Percentiles rank a stretch among this genome's conserved stretches.
These are phyloP conservation scores for rabbit (Oryctolagus cuniculus) DNA, from an alignment of 2,113 vertebrate genomes.

Conservation along the genomic window DNA sequence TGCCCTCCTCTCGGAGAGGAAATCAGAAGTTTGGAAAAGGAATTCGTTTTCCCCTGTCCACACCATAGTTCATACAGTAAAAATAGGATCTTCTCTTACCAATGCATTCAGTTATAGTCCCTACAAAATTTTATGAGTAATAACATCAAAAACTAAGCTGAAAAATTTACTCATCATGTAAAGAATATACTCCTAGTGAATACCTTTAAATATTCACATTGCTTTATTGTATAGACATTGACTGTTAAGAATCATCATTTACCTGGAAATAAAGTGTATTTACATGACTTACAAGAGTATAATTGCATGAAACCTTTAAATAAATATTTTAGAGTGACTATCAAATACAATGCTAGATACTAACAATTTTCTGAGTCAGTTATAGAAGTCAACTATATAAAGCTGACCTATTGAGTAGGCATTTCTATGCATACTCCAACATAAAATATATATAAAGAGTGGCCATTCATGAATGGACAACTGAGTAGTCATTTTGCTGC, in stretches of 20 bases:
- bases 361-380: slow-evolving; percentile 14
- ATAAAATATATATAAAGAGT: slow-evolving; percentile 19
- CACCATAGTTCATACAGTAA: neutral
- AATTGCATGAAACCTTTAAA: neutral
- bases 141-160: neutral
- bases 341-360: neutral
- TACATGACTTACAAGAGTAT: neutral
- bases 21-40: neutral
- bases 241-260: neutral
- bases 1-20: neutral
- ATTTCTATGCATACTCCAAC: neutral
- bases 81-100: neutral
- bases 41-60: neutral
- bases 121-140: neutral
- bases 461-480: slow-evolving; percentile 46
- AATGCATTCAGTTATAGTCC: neutral
- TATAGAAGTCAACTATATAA: slow-evolving; percentile 48
- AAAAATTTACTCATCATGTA: neutral
- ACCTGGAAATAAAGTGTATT: neutral
- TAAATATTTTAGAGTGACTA: no score
- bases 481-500: slow-evolving; percentile 22
- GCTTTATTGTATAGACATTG: neutral
- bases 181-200: neutral
- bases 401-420: slow-evolving; percentile 1
- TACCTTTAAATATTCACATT: neutral